phyloP scores from a whole-genome alignment of 1,140 invertebrate species.

The Cryptotermes secundus region DNA sequence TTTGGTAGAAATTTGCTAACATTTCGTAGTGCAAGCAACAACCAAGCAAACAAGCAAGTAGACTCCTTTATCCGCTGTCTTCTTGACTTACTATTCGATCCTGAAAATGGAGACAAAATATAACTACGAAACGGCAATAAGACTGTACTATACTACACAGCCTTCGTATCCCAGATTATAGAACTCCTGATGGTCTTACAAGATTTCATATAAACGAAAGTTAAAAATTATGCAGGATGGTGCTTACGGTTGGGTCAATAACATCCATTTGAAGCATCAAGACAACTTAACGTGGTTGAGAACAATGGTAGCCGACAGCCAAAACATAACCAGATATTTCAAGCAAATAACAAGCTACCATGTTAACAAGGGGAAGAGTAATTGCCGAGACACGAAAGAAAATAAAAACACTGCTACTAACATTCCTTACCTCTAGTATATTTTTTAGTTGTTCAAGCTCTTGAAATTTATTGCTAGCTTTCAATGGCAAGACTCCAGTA shows the following conservation, averaged over 20 bases:
- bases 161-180: no score
- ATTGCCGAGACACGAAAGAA: not conserved
- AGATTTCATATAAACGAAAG: not conserved
- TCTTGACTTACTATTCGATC: no score
- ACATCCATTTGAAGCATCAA: not conserved
- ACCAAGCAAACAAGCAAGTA: no score
- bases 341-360: not conserved
- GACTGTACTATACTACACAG: no score
- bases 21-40: no score
- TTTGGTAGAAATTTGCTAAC: no score
- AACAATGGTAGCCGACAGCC: not conserved
- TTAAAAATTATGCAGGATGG: no score
- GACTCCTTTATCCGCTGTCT: no score
- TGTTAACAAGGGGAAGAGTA: conserved; percentile 11
- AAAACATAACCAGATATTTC: not conserved
- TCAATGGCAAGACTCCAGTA: not conserved
- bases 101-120: no score
- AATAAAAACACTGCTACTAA: not conserved
- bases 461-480: conserved; percentile 1
- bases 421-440: not conserved
- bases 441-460: not conserved
- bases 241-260: not conserved
- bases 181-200: not conserved
- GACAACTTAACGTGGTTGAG: not conserved
- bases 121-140: no score